phyloP scores from a whole-genome alignment of 1,140 invertebrate species.

The Temnothorax longispinosus region DNA sequence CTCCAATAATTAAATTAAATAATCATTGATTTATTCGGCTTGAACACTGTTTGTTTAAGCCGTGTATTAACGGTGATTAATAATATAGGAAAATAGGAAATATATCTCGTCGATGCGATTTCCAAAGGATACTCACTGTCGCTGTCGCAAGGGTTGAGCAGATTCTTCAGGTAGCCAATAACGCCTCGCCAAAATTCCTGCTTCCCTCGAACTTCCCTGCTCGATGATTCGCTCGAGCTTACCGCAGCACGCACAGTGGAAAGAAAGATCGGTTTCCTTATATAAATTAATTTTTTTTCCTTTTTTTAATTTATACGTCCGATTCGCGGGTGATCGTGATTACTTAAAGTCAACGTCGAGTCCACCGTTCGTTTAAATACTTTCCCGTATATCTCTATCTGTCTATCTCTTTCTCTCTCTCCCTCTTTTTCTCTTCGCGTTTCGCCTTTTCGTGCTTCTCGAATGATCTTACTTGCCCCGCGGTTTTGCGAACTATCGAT shows the following conservation, averaged over 20 bases:
- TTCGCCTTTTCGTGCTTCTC: conserved; percentile 25
- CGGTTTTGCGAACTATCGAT: conserved; percentile 84
- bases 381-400: not conserved
- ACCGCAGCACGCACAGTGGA: not conserved
- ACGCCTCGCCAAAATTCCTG: not conserved
- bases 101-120: not conserved
- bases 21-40: not conserved
- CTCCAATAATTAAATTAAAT: not conserved
- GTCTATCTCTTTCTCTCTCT: not conserved
- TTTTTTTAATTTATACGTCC: not conserved
- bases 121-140: conserved; percentile 23
- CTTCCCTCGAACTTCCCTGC: not conserved
- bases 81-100: not conserved
- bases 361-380: not conserved
- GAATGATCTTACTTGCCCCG: conserved; percentile 72
- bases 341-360: conserved; percentile 19
- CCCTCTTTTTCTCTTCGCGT: not conserved
- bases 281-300: not conserved
- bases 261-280: not conserved
- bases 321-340: conserved; percentile 5
- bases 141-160: conserved; percentile 1
- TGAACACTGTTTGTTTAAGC: not conserved
- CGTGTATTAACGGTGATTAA: not conserved
- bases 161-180: not conserved
- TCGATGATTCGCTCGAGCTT: not conserved